These are phyloP conservation scores for Drosophila tanythrix DNA, from an alignment of 2,888 invertebrate species.

Conservation along the genomic window DNA sequence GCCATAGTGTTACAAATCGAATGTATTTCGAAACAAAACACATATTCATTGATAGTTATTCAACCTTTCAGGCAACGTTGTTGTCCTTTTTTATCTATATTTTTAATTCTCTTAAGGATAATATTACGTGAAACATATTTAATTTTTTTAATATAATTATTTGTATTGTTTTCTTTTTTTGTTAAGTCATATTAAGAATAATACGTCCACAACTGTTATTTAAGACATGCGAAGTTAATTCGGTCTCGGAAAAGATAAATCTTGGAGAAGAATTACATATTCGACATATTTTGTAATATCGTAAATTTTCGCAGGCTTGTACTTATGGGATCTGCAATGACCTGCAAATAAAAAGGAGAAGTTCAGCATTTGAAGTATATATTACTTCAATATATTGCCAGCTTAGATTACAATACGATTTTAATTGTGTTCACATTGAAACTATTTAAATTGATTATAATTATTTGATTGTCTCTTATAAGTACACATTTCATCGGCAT, in stretches of 20 bases:
- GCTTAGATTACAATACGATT: background rate
- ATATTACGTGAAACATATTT: background rate
- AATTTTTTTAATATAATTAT: background rate
- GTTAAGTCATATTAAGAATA: background rate
- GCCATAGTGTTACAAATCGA: conserved; percentile 39
- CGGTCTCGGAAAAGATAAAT: background rate
- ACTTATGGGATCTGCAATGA: no score
- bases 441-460: background rate
- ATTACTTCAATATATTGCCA: background rate
- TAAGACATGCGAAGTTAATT: background rate
- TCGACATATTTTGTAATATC: no score
- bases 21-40: background rate
- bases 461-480: background rate
- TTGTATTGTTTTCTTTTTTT: background rate
- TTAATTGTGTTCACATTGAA: background rate
- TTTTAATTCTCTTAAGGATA: background rate
- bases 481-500: background rate
- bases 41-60: background rate
- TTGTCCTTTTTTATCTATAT: background rate
- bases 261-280: background rate
- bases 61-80: background rate
- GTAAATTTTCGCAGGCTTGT: no score
- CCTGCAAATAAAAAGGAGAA: background rate
- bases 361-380: background rate
- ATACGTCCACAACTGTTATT: background rate